phyloP scores from a whole-genome alignment of 2,888 invertebrate genomes.

The Ectemnius cavifrons region DNA sequence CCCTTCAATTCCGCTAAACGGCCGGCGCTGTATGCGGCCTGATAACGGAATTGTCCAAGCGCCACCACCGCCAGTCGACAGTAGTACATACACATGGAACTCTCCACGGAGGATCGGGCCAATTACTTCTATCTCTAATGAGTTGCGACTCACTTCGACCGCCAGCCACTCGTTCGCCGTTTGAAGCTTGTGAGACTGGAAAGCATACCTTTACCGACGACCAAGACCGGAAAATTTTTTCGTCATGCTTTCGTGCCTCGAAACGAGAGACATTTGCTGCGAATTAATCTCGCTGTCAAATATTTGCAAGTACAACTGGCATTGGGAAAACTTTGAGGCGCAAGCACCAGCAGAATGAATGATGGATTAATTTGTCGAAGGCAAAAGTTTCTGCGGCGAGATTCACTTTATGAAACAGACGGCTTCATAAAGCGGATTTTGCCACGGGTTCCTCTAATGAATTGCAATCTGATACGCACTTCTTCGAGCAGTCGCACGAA shows the following conservation, averaged over 20 bases:
- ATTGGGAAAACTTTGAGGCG: no score
- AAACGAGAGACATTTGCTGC: no score
- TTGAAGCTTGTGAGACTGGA: slow-evolving; percentile 1
- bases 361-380: no score
- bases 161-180: slow-evolving; percentile 11
- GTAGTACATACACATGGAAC: not conserved
- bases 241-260: slow-evolving; percentile 5
- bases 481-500: no score
- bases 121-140: slow-evolving; percentile 47
- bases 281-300: no score
- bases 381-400: no score
- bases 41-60: slow-evolving; percentile 32
- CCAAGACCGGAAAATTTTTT: no score
- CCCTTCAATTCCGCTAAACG: slow-evolving; percentile 34
- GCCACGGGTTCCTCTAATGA: not conserved
- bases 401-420: no score
- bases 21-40: slow-evolving; percentile 18
- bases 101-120: slow-evolving; percentile 14
- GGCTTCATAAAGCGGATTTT: not conserved
- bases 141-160: slow-evolving; percentile 33
- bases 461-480: no score
- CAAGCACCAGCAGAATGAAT: no score
- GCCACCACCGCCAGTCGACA: not conserved
- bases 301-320: no score
- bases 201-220: no score